Conservation (phyloP, 2,797 vertebrate genomes). For the Onychomys arenicola region DNA sequence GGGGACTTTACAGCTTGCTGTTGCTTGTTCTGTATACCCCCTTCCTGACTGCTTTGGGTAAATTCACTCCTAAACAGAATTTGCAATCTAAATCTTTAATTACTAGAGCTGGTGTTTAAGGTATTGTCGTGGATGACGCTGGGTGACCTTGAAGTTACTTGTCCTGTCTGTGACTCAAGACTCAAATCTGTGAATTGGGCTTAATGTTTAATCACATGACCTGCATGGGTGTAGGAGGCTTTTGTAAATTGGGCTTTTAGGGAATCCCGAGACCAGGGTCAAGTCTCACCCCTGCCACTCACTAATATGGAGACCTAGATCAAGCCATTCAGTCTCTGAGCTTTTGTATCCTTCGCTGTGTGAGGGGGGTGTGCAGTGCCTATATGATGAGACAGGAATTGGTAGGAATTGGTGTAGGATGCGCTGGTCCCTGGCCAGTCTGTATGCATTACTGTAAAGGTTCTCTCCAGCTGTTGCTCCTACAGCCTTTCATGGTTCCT, state of each 20-base stretch:
- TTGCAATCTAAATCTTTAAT: constrained; percentile 15
- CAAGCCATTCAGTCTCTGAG: neutral
- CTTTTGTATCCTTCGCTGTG: neutral
- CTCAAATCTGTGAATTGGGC: neutral
- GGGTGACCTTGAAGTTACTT: constrained; percentile 10
- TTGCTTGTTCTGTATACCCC: neutral
- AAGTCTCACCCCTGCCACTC: constrained; percentile 29
- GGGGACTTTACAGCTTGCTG: neutral
- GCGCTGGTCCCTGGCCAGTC: neutral
- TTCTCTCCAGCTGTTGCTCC: neutral
- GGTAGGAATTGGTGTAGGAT: neutral
- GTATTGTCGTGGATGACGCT: neutral
- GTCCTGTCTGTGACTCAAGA: constrained; percentile 16
- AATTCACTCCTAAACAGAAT: neutral
- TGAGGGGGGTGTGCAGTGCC: neutral
- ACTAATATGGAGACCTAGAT: neutral
- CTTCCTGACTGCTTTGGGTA: neutral
- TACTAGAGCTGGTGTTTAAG: neutral
- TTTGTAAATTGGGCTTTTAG: neutral
- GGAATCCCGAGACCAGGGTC: neutral
- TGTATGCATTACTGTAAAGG: neutral
- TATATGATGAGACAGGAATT: neutral
- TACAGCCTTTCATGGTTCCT: neutral
- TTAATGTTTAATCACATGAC: neutral
- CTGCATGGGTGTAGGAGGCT: neutral